These are phyloP conservation scores for Calameuta idolon DNA, from an alignment of 2,888 invertebrate genomes.

Conservation along the genomic window DNA sequence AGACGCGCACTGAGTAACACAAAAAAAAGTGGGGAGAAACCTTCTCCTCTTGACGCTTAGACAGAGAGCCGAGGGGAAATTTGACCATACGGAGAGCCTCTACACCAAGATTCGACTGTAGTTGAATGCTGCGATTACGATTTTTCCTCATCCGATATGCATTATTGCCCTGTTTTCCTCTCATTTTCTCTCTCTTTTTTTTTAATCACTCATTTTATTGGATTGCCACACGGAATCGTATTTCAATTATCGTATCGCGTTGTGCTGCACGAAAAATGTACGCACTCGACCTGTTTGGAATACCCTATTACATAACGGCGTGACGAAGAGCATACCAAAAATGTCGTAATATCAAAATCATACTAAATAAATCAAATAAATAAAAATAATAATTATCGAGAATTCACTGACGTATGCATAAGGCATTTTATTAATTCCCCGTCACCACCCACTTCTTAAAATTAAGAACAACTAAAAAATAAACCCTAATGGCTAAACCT, in stretches of 20 bases:
- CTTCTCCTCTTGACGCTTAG: too few relatives aligned
- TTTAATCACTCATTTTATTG: not conserved
- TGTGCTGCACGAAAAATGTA: not conserved
- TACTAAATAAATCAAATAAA: not conserved
- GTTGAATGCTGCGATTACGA: not conserved
- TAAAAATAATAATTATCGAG: not conserved
- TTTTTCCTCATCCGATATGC: not conserved
- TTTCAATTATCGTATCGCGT: not conserved
- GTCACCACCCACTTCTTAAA: not conserved
- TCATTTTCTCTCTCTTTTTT: not conserved
- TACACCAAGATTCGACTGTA: not conserved
- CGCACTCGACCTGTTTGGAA: not conserved
- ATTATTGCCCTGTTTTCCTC: not conserved
- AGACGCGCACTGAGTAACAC: too few relatives aligned
- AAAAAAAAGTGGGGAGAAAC: too few relatives aligned
- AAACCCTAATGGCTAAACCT: not conserved
- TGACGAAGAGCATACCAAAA: not conserved
- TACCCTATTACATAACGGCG: not conserved
- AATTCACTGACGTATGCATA: not conserved
- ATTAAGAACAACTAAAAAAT: not conserved
- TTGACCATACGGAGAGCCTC: too few relatives aligned
- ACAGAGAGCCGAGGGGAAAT: too few relatives aligned
- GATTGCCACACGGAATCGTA: not conserved
- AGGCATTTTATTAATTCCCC: not conserved
- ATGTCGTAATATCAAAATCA: not conserved